These are phyloP conservation scores for Kryptolebias ocellatus DNA, from an alignment of 2,797 vertebrate species.

Conservation along the genomic window DNA sequence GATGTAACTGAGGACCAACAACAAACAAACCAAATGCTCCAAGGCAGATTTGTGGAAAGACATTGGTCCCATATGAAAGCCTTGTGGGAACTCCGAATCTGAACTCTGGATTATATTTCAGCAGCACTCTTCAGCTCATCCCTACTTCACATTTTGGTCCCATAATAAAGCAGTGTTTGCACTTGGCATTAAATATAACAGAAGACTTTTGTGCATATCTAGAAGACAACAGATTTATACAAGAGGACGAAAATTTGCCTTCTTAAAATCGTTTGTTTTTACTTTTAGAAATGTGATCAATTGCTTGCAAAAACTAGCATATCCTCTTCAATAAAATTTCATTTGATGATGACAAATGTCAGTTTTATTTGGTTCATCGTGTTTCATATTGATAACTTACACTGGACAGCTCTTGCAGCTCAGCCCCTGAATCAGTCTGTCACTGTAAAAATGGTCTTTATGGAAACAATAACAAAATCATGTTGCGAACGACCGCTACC, in stretches of 20 bases:
- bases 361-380: constrained; percentile 11
- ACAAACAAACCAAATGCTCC: background rate
- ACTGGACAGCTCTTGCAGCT: constrained; percentile 3
- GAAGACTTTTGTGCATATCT: background rate
- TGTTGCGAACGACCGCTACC: constrained; percentile 15
- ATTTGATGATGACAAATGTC: no score
- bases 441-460: no score
- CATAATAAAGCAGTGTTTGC: background rate
- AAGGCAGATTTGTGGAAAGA: background rate
- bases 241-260: no score
- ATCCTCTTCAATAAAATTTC: no score
- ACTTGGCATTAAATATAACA: background rate
- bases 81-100: background rate
- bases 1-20: background rate
- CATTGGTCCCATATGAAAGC: background rate
- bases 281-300: no score
- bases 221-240: background rate
- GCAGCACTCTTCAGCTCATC: background rate
- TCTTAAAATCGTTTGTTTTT: no score
- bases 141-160: background rate
- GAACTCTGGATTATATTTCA: background rate
- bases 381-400: background rate
- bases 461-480: background rate
- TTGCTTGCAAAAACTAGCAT: no score
- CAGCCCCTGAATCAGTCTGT: constrained; percentile 11